Percentiles rank a stretch among this genome's conserved stretches.
These are phyloP conservation scores for Parapsyche elsis DNA, from an alignment of 1,140 invertebrate species.

Conservation along the genomic window DNA sequence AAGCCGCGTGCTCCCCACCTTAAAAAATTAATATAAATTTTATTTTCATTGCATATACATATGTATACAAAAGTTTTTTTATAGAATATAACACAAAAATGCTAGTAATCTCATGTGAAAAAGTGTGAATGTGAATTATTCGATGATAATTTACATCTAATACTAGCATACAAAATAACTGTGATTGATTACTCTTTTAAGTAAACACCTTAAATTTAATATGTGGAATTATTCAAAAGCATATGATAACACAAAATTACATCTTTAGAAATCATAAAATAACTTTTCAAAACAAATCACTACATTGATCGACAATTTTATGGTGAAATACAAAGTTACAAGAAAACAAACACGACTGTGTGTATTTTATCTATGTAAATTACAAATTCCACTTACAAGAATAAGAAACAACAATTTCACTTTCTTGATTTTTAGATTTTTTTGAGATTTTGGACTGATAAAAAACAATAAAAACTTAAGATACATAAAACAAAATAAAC, in stretches of 20 bases:
- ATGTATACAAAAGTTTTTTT: too few species aligned
- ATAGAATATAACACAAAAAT: too few species aligned
- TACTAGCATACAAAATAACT: too few species aligned
- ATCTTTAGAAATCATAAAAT: background rate
- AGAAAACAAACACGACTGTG: background rate
- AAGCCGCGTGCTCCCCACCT: slow-evolving; percentile 83
- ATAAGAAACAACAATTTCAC: slow-evolving; percentile 49
- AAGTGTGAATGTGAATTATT: too few species aligned
- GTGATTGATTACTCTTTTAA: too few species aligned
- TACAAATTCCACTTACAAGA: slow-evolving; percentile 44
- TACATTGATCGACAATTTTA: too few species aligned
- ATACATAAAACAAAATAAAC: slow-evolving; percentile 30
- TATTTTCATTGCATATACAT: background rate
- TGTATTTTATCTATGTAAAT: background rate
- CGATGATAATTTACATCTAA: too few species aligned
- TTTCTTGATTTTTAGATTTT: slow-evolving; percentile 45
- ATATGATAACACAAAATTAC: background rate
- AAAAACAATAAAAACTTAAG: slow-evolving; percentile 38
- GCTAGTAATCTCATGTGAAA: too few species aligned
- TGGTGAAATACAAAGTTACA: too few species aligned
- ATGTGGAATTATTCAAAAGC: background rate
- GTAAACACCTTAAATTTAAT: background rate
- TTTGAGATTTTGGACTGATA: slow-evolving; percentile 30
- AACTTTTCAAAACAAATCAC: too few species aligned
- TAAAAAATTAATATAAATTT: slow-evolving; percentile 35